Percentiles rank a stretch among this genome's conserved stretches.
Conservation (phyloP, 2,888 invertebrate species). For the Melieria crassipennis region DNA sequence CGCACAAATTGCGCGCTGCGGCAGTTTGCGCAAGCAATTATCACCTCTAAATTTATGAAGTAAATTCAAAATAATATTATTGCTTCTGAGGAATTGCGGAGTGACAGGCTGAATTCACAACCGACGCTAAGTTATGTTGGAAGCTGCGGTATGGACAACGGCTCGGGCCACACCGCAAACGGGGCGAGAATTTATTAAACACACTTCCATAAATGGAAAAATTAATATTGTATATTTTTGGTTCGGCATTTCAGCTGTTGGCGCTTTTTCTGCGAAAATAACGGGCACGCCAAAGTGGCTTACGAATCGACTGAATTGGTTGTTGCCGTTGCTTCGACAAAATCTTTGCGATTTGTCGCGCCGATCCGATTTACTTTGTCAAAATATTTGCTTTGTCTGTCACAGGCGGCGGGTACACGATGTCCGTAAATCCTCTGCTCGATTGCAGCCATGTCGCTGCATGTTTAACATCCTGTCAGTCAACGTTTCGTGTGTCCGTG, state of each 20-base stretch:
- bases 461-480: conserved; percentile 33
- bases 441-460: conserved; percentile 27
- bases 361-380: conserved; percentile 43
- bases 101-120: not conserved
- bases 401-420: no score
- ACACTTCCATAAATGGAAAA: conserved; percentile 43
- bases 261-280: conserved; percentile 23
- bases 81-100: conserved; percentile 52
- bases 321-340: no score
- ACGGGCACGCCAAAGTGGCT: conserved; percentile 48
- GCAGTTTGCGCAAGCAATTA: conserved; percentile 47
- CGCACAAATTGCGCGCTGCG: conserved; percentile 29
- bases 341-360: conserved; percentile 33
- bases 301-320: conserved; percentile 32
- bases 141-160: not conserved
- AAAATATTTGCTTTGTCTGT: conserved; percentile 21
- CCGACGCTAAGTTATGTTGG: not conserved
- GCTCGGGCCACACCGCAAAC: conserved; percentile 16
- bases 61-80: conserved; percentile 58
- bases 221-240: conserved; percentile 19
- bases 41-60: conserved; percentile 55
- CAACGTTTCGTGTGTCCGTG: conserved; percentile 13
- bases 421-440: conserved; percentile 18
- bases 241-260: not conserved
- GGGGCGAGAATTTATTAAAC: conserved; percentile 54